These are phyloP conservation scores for Cydia amplana DNA, from an alignment of 1,140 invertebrate species.

Conservation along the genomic window DNA sequence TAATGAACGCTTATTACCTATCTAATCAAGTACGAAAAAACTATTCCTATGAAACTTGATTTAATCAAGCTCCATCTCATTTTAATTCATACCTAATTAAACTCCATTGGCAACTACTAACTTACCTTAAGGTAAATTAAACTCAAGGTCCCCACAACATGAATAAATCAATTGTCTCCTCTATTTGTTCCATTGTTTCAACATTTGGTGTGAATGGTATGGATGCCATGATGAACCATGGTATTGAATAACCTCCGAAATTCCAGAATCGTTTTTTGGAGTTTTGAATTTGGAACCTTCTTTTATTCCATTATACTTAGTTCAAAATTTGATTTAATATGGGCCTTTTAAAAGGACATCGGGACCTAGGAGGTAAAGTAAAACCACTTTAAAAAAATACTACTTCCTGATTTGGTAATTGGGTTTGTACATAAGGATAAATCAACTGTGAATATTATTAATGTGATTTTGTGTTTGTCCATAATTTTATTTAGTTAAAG, in stretches of 20 bases:
- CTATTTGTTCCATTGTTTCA: background rate
- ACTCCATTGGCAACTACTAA: background rate
- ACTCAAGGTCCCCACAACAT: background rate
- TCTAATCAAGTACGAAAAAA: too few species aligned
- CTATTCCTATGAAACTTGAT: too few species aligned
- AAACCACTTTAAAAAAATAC: background rate
- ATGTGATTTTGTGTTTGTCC: too few species aligned
- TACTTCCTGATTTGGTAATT: background rate
- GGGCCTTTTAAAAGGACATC: too few species aligned
- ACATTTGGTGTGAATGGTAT: background rate
- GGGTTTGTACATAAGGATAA: background rate
- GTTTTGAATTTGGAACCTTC: too few species aligned
- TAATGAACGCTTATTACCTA: too few species aligned
- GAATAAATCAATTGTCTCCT: conserved; percentile 10
- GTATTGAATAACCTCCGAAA: background rate
- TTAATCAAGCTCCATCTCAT: background rate
- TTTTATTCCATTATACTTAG: too few species aligned
- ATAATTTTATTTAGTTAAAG: too few species aligned
- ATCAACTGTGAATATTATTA: background rate
- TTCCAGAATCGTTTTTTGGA: too few species aligned
- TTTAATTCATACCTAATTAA: background rate
- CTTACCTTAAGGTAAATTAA: conserved; percentile 3
- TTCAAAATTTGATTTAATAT: too few species aligned
- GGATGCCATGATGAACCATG: background rate
- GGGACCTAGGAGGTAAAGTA: too few species aligned